A percentile compares a stretch with the other conserved stretches of the same genome.
Evolutionary conservation across 2,113 vertebrate species (phyloP).

Genomic region (Ammodytes dubius): DNA sequence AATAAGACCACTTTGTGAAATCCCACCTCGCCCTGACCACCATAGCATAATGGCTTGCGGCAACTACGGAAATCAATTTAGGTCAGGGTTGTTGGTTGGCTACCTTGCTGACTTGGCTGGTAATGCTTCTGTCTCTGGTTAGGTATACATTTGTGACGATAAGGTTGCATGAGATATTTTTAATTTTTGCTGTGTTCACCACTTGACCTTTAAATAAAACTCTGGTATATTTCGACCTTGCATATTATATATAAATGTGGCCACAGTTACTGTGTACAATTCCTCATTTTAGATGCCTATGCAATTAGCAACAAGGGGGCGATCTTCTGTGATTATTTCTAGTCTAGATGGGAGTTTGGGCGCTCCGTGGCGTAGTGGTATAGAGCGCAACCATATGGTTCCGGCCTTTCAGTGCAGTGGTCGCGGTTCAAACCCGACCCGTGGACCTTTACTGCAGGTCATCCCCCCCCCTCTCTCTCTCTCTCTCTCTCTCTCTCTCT

Average conservation of each 20-base stretch:
- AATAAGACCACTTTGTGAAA: slow-evolving; percentile 24
- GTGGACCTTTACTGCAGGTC: too few species aligned
- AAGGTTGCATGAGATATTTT: not conserved
- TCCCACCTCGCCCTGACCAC: slow-evolving; percentile 7
- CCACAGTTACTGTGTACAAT: not conserved
- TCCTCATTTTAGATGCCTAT: too few species aligned
- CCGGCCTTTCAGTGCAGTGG: too few species aligned
- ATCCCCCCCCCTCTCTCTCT: too few species aligned
- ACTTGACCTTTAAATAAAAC: not conserved
- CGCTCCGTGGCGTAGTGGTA: too few species aligned
- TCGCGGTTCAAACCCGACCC: too few species aligned
- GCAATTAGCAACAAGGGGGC: too few species aligned
- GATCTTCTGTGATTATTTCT: too few species aligned
- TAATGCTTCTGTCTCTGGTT: not conserved
- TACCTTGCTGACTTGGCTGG: not conserved
- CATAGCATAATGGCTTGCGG: not conserved
- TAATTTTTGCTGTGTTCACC: not conserved
- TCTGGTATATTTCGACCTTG: not conserved
- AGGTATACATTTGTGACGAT: not conserved
- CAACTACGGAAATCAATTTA: slow-evolving; percentile 42
- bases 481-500: too few species aligned
- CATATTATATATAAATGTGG: not conserved
- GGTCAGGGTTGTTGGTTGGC: slow-evolving; percentile 25
- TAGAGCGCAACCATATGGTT: too few species aligned
- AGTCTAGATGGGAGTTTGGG: too few species aligned